Base-by-base conservation (phyloP, 37 sponge, comb jelly and placozoan genomes). In the Chondrilla cf. caribensis region DNA sequence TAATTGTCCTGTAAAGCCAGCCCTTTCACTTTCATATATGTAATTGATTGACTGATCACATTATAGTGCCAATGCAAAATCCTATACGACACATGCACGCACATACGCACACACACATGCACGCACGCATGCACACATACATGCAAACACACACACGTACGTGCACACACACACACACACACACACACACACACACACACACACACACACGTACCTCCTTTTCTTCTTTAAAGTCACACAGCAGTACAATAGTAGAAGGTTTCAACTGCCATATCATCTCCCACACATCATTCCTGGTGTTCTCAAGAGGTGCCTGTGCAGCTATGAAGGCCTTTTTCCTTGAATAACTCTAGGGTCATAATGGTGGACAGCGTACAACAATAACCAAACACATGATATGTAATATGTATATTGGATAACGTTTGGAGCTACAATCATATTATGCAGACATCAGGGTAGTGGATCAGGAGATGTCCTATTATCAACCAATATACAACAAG, bases 161-260 rank as follows among this genome's bases (percentile, higher is more conserved):
- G 15, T 15, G 22, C 64, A 62, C 64, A 62, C 64, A 62, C 64
- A 62, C 29, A 26, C 64, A 62, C 64, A 26, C 64, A 62, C 64
- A 62, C 64, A 62, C 64, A 62, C 64, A 62, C 64, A 62, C 29
- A 26, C 64, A 62, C 64, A 62, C 64, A 62, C 64, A 26, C 29
- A 62, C 64, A 62, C 15, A 22, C 29, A 26, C 64, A 22, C 64
- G 51, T 11, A 47, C 68, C 32, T 67, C 1, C 1, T 29, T 67
- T 26, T 26, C 68, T 67, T 67, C 33, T 5, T 29, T n/a, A 5
- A 67, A 29, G 1, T 6, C 32, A 67, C 68, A 67, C 35, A 67
- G 68, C 11, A 67, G 32, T 1, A 67, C 68, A 67, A 67, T 5
- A 31, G 68, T 67, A 17, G 29, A 26, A 4, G 35, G 29, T 26